phyloP scores from a whole-genome alignment of 2,113 vertebrate species.

The Peucedramus taeniatus region DNA sequence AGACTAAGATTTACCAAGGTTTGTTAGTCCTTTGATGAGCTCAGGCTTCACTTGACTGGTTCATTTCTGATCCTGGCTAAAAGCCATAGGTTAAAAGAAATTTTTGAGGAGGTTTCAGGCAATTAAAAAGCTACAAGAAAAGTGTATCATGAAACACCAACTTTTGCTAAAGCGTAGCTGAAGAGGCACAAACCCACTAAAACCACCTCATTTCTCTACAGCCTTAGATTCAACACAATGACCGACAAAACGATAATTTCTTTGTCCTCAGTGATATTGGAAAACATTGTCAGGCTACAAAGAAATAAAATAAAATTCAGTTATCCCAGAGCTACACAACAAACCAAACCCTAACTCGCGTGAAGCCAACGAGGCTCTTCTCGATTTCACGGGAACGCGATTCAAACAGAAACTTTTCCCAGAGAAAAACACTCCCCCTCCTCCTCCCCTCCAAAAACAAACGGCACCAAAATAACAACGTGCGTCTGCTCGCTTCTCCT shows the following conservation, averaged over 20 bases:
- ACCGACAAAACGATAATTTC: rapidly evolving
- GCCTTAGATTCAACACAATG: background rate
- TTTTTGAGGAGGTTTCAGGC: background rate
- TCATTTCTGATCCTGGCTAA: background rate
- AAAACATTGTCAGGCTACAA: background rate
- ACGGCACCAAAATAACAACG: slow-evolving; percentile 12
- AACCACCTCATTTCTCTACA: rapidly evolving
- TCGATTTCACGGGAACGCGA: background rate
- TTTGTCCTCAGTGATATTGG: background rate
- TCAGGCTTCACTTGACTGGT: background rate
- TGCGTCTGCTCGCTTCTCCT: slow-evolving; percentile 8
- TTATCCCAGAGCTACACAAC: background rate
- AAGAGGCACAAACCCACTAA: background rate
- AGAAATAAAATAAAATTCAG: too few species aligned
- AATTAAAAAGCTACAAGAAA: background rate
- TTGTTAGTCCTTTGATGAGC: background rate
- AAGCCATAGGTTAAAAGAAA: background rate
- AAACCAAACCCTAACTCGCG: background rate
- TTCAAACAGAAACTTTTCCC: background rate
- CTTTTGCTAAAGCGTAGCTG: background rate
- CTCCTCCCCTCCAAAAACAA: background rate
- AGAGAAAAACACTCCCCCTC: background rate
- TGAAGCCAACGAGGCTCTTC: background rate
- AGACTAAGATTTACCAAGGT: background rate
- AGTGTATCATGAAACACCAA: background rate